A percentile compares a stretch with the other conserved stretches of the same genome.
These are phyloP conservation scores for Brachyptera putata DNA, from an alignment of 2,888 invertebrate species.

Conservation along the genomic window DNA sequence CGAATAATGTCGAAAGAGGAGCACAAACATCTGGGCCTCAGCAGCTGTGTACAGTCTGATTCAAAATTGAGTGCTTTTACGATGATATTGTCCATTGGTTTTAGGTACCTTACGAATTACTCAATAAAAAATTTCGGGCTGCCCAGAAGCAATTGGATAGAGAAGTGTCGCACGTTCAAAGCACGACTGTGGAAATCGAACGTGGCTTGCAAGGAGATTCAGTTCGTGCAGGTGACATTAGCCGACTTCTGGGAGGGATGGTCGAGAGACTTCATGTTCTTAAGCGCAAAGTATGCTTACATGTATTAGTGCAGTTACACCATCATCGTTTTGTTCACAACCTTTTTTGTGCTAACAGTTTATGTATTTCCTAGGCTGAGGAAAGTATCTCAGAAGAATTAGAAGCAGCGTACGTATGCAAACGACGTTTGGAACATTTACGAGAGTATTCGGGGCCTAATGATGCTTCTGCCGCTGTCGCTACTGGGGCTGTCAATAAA, in stretches of 20 bases:
- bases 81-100: no score
- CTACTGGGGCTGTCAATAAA: slow-evolving; percentile 60
- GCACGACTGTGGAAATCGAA: slow-evolving; percentile 74
- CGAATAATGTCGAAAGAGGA: no score
- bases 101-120: slow-evolving; percentile 59
- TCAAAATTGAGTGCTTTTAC: no score
- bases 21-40: no score
- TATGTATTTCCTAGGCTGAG: slow-evolving; percentile 57
- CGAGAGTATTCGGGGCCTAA: slow-evolving; percentile 63
- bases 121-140: slow-evolving; percentile 94
- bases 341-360: slow-evolving; percentile 11
- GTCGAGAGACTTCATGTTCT: slow-evolving; percentile 83
- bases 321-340: not conserved
- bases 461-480: slow-evolving; percentile 34
- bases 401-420: slow-evolving; percentile 86
- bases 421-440: slow-evolving; percentile 86
- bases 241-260: slow-evolving; percentile 57
- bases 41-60: not conserved
- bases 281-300: slow-evolving; percentile 72
- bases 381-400: slow-evolving; percentile 91
- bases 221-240: slow-evolving; percentile 66
- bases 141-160: slow-evolving; percentile 93
- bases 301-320: no score
- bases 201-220: slow-evolving; percentile 58
- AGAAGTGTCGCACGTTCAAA: slow-evolving; percentile 84